Base-by-base conservation (phyloP, 2,113 vertebrate species). In the Dromiciops gliroides region DNA sequence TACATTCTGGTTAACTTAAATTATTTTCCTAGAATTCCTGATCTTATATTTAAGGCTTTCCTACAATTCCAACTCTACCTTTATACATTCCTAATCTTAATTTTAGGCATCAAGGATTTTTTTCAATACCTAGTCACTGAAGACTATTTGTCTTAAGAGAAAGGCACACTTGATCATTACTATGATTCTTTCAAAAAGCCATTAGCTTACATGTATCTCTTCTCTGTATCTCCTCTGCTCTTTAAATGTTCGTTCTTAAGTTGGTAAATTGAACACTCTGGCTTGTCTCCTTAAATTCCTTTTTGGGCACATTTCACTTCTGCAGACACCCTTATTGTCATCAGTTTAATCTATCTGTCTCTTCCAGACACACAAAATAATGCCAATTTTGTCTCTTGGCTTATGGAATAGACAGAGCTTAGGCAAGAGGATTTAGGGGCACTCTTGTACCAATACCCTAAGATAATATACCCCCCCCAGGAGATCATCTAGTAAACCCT, bases 41-140 rank as follows among this genome's bases (percentile, higher is more conserved):
- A 44, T 60, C 1, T 22, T 50, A 8, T 37, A 31, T 52, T n/a
- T 7, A 16, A 11, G 22, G 49, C 19, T 47, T 9, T 8, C 0
- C 3, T 5, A 12, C 0, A 31, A 0, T 12, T 11, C 37, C 37
- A 19, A 3, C 0, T 25, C 24, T 28, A 26, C 50, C 50, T 47
- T 28, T 44, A n/a, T 47, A 49, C 16, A 6, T 0, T n/a, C 53
- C 67, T 67, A 12, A 0, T 8, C 90, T 53, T 12, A 9, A 75
- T 5, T 47, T 52, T n/a, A 11, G 9, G 56, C 0, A 16, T 11
- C 50, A 19, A 31, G 1, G 28, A 11, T 10, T 19, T 8, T 28
- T 25, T 48, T 48, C 31, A 83, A 83, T 75, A 75, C 60, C 14
- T 19, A 83, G n/a, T 44, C 16, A 60, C 6, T 23, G 0, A n/a